These are phyloP conservation scores for Clarias batrachus DNA, from an alignment of 2,113 vertebrate species.

Conservation along the genomic window DNA sequence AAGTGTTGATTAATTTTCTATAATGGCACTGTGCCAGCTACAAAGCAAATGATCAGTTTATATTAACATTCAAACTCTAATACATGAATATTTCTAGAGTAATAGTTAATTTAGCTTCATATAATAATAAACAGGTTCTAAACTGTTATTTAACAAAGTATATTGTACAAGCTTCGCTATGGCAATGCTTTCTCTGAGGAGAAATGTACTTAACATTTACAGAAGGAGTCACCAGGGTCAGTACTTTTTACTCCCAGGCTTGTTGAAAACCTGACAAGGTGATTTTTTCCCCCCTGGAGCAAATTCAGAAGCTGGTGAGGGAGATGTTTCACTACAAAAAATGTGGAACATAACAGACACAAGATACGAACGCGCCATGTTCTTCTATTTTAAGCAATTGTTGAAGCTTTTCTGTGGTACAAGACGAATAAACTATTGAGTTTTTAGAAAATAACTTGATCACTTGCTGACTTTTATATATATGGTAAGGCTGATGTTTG, in stretches of 20 bases:
- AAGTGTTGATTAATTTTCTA: background rate
- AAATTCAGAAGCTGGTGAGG: background rate
- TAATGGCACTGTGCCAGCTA: background rate
- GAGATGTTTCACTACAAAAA: background rate
- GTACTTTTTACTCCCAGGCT: background rate
- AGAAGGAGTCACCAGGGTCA: background rate
- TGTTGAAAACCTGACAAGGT: background rate
- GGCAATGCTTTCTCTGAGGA: background rate
- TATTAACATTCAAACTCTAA: background rate
- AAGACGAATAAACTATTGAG: background rate
- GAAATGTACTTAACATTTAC: background rate
- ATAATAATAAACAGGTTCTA: background rate
- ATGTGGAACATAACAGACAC: background rate
- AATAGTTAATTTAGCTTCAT: no score
- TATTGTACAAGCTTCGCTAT: no score
- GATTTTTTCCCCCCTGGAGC: background rate
- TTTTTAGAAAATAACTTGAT: background rate
- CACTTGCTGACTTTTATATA: no score
- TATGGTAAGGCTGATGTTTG: background rate
- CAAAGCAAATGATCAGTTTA: background rate
- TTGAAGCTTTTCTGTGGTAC: background rate
- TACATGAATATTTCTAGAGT: background rate
- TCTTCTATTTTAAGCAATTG: background rate
- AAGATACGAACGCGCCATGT: background rate
- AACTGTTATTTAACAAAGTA: background rate